Evolutionary conservation across 2,113 vertebrate genomes (phyloP).

Genomic region (Periophthalmodon schlosseri): DNA sequence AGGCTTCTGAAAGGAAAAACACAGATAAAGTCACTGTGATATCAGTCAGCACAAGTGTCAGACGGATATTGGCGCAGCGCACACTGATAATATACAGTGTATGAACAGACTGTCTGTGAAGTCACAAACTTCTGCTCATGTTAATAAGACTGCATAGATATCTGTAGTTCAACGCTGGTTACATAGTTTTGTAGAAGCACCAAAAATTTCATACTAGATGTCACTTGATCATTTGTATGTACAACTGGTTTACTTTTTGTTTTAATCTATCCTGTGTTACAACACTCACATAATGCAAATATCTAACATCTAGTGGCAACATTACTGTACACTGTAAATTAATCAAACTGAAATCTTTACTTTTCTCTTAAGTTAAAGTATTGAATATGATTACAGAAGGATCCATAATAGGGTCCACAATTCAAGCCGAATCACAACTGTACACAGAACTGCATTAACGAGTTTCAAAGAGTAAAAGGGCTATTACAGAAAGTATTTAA

Average conservation of each 20-base stretch:
- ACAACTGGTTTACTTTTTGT: not conserved
- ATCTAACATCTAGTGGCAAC: no score
- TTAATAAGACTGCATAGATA: not conserved
- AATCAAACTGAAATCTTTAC: no score
- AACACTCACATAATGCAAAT: no score
- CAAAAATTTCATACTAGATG: not conserved
- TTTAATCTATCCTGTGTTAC: no score
- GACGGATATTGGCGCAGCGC: not conserved
- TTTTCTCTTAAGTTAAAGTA: no score
- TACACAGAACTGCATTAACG: no score
- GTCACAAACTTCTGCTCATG: not conserved
- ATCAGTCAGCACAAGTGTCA: not conserved
- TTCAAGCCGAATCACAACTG: no score
- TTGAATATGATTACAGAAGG: no score
- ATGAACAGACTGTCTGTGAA: not conserved
- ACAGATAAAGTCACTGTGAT: not conserved
- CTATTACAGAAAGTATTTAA: no score
- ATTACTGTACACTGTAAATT: no score
- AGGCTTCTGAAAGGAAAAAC: slow-evolving; percentile 16
- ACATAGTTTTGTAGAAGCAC: not conserved
- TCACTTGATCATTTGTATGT: not conserved
- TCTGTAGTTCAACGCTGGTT: not conserved
- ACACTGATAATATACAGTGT: not conserved
- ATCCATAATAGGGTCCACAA: no score
- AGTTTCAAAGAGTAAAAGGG: no score